These are phyloP conservation scores for Eupristina koningsbergeri DNA, from an alignment of 1,140 invertebrate genomes.

Conservation along the genomic window DNA sequence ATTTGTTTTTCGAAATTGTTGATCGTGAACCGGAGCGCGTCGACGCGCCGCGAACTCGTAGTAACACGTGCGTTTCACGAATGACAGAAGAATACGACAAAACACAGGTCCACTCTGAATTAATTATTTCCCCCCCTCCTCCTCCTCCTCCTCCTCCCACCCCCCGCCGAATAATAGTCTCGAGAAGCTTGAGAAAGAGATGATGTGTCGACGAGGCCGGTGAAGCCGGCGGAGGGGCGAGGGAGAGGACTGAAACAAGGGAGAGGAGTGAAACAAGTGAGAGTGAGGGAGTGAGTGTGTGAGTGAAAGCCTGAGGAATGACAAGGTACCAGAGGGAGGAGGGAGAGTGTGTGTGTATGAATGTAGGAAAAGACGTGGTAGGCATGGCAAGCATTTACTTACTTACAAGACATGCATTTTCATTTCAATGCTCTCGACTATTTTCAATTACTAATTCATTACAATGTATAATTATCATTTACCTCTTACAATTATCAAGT, in stretches of 20 bases:
- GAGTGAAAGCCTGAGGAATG: neutral
- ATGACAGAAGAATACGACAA: conserved; percentile 19
- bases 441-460: too few species aligned
- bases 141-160: neutral
- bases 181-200: conserved; percentile 1
- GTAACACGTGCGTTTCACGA: conserved; percentile 28
- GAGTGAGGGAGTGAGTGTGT: neutral
- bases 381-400: neutral
- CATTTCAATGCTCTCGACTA: too few species aligned
- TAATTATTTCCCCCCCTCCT: conserved; percentile 10
- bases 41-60: neutral
- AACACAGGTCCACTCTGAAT: conserved; percentile 9
- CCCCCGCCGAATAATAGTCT: neutral
- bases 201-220: neutral
- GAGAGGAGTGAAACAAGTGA: neutral
- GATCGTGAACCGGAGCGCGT: neutral
- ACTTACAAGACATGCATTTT: too few species aligned
- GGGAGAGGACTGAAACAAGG: neutral
- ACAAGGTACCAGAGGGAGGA: neutral
- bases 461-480: too few species aligned
- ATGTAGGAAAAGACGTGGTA: neutral
- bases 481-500: too few species aligned
- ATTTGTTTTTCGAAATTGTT: neutral
- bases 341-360: neutral
- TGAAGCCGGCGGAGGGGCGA: neutral